These are phyloP conservation scores for Drosophila ezoana DNA, from an alignment of 2,888 invertebrate species.

Conservation along the genomic window DNA sequence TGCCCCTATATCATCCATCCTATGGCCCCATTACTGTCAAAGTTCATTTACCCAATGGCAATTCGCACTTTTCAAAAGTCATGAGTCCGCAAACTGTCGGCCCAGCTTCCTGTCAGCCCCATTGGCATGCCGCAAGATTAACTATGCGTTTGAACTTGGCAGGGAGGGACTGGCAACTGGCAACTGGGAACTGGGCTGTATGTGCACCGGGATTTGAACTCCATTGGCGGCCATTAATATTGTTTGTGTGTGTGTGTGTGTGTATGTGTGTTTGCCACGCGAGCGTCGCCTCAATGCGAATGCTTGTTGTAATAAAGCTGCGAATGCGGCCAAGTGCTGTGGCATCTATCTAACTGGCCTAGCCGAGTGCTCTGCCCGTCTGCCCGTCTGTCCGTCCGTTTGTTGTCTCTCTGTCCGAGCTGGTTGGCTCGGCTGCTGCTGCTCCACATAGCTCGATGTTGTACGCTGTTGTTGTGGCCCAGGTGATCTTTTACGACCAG, in stretches of 20 bases:
- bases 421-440: constrained; percentile 34
- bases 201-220: constrained; percentile 57
- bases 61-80: constrained; percentile 44
- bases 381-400: constrained; percentile 3
- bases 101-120: constrained; percentile 57
- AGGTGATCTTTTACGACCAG: constrained; percentile 80
- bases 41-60: constrained; percentile 70
- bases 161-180: neutral
- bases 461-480: constrained; percentile 47
- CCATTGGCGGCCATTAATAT: constrained; percentile 76
- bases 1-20: constrained; percentile 35
- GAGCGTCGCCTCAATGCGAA: constrained; percentile 39
- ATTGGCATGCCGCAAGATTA: constrained; percentile 56
- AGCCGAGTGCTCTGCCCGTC: constrained; percentile 8
- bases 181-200: neutral
- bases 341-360: constrained; percentile 48
- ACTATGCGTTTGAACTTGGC: constrained; percentile 62
- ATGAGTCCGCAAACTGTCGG: constrained; percentile 28
- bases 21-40: constrained; percentile 61
- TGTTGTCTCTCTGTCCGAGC: constrained; percentile 14
- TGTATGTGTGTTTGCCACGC: constrained; percentile 53
- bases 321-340: constrained; percentile 59
- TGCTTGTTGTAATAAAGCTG: constrained; percentile 49
- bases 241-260: constrained; percentile 8
- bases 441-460: constrained; percentile 66